Base-by-base conservation (phyloP, 2,797 vertebrate genomes). In the Amniataba percoides region DNA sequence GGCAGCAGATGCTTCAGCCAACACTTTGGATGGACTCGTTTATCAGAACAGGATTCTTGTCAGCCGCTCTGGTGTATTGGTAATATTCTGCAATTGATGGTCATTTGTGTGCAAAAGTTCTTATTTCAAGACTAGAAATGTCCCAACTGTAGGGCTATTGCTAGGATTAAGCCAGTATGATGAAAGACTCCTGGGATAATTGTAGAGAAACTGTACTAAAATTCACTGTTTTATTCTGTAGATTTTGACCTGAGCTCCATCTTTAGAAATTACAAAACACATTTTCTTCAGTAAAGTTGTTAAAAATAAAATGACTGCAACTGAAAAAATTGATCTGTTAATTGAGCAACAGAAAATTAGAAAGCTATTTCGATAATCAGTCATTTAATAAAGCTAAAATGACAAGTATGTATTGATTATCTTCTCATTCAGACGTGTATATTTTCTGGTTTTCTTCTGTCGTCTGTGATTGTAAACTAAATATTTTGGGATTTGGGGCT, bases 31-130 rank as follows among this genome's bases (percentile, higher is more conserved):
- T 48, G 25, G 58, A 75, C 58, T 42, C 52, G 63, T 85, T 84
- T 61, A 85, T 88, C 87, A 78, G 83, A 86, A 71, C 56, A 63
- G 75, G 77, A 85, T 86, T 88, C 68, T 77, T n/a, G 10, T 83
- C 82, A 74, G 69, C 11, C 55, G 1, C 31, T 71, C 18, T 27
- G 46, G 10, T 70, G 43, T 79, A 86, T 77, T 79, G 88, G 63
- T 75, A 86, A 88, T 87, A 83, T 81, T 83, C 61, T 77, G 58
- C 58, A 55, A 63, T 49, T 78, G 80, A 87, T 88, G 74, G 80
- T 74, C 74, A 84, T 83, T 74, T 85, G 64, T 86, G 61, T 63
- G 46, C 15, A 60, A 51, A 78, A 46, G 61, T 51, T 18, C 21
- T 71, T 62, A n/a, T 80, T 48, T 55, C 19, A 65, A 51, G 53